A percentile compares a stretch with the other conserved stretches of the same genome.
Conservation (phyloP, 92 coral and sea anemone genomes). For the Micromussa lordhowensis region DNA sequence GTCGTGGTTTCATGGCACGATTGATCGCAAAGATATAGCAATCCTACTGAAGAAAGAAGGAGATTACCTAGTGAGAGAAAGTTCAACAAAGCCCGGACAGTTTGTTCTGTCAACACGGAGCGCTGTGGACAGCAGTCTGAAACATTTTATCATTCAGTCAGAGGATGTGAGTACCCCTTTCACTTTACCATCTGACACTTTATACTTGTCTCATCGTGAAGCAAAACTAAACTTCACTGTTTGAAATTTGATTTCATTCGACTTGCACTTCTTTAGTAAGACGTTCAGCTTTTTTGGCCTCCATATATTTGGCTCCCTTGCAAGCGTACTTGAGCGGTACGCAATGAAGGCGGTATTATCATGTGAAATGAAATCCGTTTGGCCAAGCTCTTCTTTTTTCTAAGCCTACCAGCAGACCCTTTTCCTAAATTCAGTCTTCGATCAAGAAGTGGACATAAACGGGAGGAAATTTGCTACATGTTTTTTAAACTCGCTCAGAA, state of each 20-base stretch:
- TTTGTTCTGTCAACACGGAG: conserved; percentile 87
- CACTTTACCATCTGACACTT: neutral
- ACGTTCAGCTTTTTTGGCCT: neutral
- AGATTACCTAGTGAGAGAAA: conserved; percentile 96
- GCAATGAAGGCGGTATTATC: too few species aligned
- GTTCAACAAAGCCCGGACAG: conserved; percentile 85
- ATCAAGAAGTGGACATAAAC: neutral
- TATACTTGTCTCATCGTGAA: neutral
- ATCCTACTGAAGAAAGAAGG: conserved; percentile 75
- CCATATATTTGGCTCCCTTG: neutral
- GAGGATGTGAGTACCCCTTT: conserved; percentile 75
- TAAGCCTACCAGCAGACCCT: neutral
- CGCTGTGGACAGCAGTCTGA: conserved; percentile 12
- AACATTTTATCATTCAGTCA: conserved; percentile 91
- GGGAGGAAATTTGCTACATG: neutral
- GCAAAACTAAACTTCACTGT: neutral
- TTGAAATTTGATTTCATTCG: neutral
- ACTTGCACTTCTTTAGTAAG: neutral
- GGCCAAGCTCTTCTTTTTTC: too few species aligned
- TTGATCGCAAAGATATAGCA: conserved; percentile 80
- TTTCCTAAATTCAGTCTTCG: neutral
- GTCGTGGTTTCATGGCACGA: conserved; percentile 94
- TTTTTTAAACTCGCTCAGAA: neutral
- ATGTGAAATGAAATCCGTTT: too few species aligned
- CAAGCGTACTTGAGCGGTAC: too few species aligned